These are phyloP conservation scores for Glandiceps talaboti DNA, from an alignment of 53 echinoderm and acorn worm species.

Conservation along the genomic window DNA sequence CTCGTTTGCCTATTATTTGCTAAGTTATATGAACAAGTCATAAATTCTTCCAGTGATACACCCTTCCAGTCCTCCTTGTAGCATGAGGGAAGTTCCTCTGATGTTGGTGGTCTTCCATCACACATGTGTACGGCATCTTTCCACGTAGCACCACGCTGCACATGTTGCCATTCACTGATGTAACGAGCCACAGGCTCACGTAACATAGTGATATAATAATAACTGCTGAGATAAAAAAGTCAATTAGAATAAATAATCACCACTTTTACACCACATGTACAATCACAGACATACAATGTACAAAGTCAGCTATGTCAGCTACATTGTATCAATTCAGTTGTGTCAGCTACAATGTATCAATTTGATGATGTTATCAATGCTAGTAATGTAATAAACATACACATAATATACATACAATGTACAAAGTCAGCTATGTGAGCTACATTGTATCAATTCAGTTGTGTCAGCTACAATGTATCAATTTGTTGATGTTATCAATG, in stretches of 20 bases:
- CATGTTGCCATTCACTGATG: constrained; percentile 92
- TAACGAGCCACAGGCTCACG: constrained; percentile 66
- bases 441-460: too few species aligned
- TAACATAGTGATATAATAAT: constrained; percentile 76
- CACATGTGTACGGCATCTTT: constrained; percentile 68
- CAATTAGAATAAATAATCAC: neutral
- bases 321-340: too few species aligned
- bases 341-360: too few species aligned
- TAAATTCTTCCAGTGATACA: constrained; percentile 61
- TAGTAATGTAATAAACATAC: too few species aligned
- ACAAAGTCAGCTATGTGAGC: too few species aligned
- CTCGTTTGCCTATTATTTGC: constrained; percentile 76
- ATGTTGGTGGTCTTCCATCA: constrained; percentile 36
- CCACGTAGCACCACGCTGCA: constrained; percentile 86
- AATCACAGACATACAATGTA: too few species aligned
- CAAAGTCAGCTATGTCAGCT: too few species aligned
- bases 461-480: too few species aligned
- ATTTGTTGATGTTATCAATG: too few species aligned
- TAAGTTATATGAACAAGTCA: constrained; percentile 59
- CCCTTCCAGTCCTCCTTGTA: constrained; percentile 46
- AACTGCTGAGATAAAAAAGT: constrained; percentile 29
- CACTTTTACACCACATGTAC: too few species aligned
- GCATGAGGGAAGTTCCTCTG: constrained; percentile 48
- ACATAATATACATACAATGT: too few species aligned
- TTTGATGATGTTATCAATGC: too few species aligned